Evolutionary conservation across 2,797 vertebrate genomes (phyloP), one percentile per base, ranked within the genome.

Genomic region (Takifugu ocellatus): DNA sequence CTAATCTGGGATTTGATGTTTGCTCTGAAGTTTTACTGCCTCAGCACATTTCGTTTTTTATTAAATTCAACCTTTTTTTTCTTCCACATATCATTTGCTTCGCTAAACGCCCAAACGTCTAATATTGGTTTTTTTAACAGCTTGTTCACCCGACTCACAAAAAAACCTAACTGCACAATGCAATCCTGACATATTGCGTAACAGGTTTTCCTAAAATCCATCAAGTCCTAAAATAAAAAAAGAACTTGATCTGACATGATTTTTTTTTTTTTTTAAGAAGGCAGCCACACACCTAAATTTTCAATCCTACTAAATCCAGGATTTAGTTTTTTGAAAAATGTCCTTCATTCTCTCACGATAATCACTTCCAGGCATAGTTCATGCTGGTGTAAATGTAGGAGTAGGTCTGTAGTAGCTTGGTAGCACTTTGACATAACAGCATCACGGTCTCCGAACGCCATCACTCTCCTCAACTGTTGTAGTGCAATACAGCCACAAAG

Each of bases 401-500:
- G 17, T 21, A 24, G 31, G 16, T 24, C 17, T 6, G 17, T 24
- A 10, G 14, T 71, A 0, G n/a, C 45, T 39, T 66, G 42, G 71
- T 68, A 75, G 82, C 84, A 77, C 73, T 79, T 72, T 77, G 68
- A 36, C 26, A 42, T 60, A 60, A 56, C 16, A 29, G 12, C 25
- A 2, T 42, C 56, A 7, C 49, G 52, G 26, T 26, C 55, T 44
- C 31, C n/a, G 25, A 53, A 49, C 3, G 42, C 54, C 52, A n/a
- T 17, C 39, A 17, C 72, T 66, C 63, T 55, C 39, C 49, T 68
- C 50, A 42, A 49, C 65, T 58, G 53, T 48, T 48, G 65, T 46
- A 54, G 65, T 83, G 79, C 84, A 82, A 80, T 66, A 63, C 66
- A 71, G 53, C 59, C 57, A 56, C 70, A 49, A 68, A 70, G 72